Conservation (phyloP, 2,888 invertebrate species). For the Octonoba sinensis region DNA sequence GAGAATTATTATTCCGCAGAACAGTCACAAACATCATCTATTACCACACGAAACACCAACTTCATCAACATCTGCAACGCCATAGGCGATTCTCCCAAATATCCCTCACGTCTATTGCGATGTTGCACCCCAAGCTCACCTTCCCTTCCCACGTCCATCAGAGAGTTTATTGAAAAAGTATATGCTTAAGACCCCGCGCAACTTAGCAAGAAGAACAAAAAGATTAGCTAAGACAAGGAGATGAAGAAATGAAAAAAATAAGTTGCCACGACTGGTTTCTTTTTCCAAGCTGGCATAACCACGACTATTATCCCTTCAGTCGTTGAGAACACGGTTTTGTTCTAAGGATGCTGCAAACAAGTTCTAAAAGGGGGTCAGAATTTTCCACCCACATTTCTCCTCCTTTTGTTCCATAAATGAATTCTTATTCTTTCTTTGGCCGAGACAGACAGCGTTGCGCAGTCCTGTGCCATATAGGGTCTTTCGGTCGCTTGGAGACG, state of each 20-base stretch:
- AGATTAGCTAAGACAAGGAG: not conserved
- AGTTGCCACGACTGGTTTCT: constrained; percentile 8
- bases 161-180: constrained; percentile 19
- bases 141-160: not conserved
- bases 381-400: constrained; percentile 22
- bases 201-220: constrained; percentile 4
- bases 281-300: constrained; percentile 8
- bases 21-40: too few relatives aligned
- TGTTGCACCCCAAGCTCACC: too few relatives aligned
- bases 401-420: constrained; percentile 44
- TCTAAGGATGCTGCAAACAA: constrained; percentile 31
- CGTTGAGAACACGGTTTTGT: constrained; percentile 20
- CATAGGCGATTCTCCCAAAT: too few relatives aligned
- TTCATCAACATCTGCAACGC: too few relatives aligned
- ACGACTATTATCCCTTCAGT: constrained; percentile 13
- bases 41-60: too few relatives aligned
- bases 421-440: not conserved
- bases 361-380: constrained; percentile 46
- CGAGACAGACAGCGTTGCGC: too few relatives aligned
- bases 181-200: constrained; percentile 12
- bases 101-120: too few relatives aligned
- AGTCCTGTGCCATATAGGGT: too few relatives aligned
- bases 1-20: too few relatives aligned
- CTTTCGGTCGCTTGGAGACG: too few relatives aligned
- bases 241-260: not conserved